Evolutionary conservation across 2,113 vertebrate species (phyloP).

Genomic region (Sporophila hypoxantha): DNA sequence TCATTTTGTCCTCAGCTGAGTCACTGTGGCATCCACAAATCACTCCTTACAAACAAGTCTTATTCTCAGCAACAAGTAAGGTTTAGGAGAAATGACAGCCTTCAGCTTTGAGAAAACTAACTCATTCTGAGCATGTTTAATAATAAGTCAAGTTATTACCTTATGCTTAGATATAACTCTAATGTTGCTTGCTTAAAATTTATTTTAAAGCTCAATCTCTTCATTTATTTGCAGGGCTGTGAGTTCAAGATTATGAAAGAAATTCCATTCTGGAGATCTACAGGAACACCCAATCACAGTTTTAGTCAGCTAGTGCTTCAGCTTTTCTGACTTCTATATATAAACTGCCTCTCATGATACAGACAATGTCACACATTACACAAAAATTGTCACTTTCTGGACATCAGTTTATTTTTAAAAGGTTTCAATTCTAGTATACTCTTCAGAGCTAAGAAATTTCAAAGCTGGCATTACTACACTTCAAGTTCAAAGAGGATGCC

Average conservation of each 20-base stretch:
- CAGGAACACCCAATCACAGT: background rate
- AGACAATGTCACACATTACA: fast-evolving
- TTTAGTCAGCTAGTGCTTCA: background rate
- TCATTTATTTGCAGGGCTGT: background rate
- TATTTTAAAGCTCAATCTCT: background rate
- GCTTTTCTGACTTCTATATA: background rate
- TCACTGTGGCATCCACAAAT: background rate
- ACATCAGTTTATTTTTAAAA: background rate
- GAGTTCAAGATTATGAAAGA: background rate
- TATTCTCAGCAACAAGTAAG: background rate
- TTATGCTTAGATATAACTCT: background rate
- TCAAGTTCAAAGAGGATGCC: background rate
- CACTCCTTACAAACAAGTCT: background rate
- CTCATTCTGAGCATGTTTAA: background rate
- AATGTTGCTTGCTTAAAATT: background rate
- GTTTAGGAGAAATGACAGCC: background rate
- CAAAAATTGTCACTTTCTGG: background rate
- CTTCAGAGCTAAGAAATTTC: background rate
- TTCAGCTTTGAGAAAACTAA: background rate
- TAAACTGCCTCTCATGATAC: background rate
- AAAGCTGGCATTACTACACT: background rate
- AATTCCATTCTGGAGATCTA: background rate
- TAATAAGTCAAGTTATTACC: background rate
- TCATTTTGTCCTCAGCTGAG: background rate
- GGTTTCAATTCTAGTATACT: background rate